phyloP scores from a whole-genome alignment of 2,797 vertebrate species.

The Sebastes glaucus region DNA sequence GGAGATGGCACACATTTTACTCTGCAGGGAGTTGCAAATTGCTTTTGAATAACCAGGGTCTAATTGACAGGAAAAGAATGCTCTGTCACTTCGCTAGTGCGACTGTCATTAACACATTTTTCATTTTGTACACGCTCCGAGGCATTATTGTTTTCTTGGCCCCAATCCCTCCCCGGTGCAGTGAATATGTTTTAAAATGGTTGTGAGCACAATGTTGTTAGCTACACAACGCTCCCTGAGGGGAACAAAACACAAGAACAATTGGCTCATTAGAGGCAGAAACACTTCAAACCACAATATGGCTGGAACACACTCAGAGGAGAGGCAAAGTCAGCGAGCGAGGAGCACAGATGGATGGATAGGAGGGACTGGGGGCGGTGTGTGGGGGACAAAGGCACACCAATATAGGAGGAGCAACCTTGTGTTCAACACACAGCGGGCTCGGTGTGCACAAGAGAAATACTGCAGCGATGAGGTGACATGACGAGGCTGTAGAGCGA shows the following conservation, averaged over 20 bases:
- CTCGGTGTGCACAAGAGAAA: constrained; percentile 17
- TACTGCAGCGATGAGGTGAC: constrained; percentile 23
- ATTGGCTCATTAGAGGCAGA: constrained; percentile 78
- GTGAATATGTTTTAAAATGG: constrained; percentile 75
- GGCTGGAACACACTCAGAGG: constrained; percentile 66
- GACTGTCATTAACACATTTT: constrained; percentile 76
- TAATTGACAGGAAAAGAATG: constrained; percentile 80
- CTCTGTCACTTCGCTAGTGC: constrained; percentile 56
- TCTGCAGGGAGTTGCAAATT: constrained; percentile 73
- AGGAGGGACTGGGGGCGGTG: constrained; percentile 8
- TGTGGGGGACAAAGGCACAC: constrained; percentile 12
- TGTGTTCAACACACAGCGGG: constrained; percentile 17
- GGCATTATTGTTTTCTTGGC: constrained; percentile 71
- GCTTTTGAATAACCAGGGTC: constrained; percentile 75
- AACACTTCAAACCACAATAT: constrained; percentile 72
- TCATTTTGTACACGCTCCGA: constrained; percentile 72
- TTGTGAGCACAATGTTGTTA: constrained; percentile 75
- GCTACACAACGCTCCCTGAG: constrained; percentile 62
- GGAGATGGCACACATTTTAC: constrained; percentile 64
- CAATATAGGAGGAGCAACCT: constrained; percentile 25
- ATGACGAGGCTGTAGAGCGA: constrained; percentile 12
- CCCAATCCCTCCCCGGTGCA: constrained; percentile 65
- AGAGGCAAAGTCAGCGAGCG: constrained; percentile 63
- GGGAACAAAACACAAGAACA: constrained; percentile 73
- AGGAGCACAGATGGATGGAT: constrained; percentile 66